Percentiles rank a stretch among this genome's conserved stretches.
Conservation (phyloP, 2,888 invertebrate genomes). For the Caenorhabditis sp. region DNA sequence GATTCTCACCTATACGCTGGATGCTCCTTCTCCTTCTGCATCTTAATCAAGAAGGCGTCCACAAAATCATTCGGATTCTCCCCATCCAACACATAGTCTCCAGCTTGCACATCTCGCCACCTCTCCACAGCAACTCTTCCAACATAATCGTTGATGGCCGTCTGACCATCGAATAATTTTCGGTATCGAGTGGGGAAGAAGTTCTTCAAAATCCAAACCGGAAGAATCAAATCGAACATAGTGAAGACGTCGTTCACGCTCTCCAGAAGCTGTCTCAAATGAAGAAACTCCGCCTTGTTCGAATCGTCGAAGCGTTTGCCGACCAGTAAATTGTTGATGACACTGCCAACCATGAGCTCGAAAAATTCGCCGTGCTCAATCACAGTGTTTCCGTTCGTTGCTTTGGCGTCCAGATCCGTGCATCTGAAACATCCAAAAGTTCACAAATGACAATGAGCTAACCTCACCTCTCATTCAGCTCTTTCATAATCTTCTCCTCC, state of each 20-base stretch:
- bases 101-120: slow-evolving; percentile 6
- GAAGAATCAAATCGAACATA: slow-evolving; percentile 30
- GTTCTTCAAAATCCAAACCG: slow-evolving; percentile 31
- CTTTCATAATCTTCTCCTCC: slow-evolving; percentile 55
- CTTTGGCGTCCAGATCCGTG: slow-evolving; percentile 21
- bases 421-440: slow-evolving; percentile 7
- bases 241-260: not conserved
- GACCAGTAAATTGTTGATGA: slow-evolving; percentile 46
- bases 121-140: not conserved
- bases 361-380: slow-evolving; percentile 23
- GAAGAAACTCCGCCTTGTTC: slow-evolving; percentile 35
- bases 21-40: slow-evolving; percentile 48
- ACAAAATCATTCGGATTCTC: slow-evolving; percentile 63
- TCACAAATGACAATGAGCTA: not conserved
- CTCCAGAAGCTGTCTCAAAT: slow-evolving; percentile 6
- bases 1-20: slow-evolving; percentile 3
- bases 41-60: slow-evolving; percentile 64
- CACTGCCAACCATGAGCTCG: slow-evolving; percentile 54
- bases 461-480: slow-evolving; percentile 33
- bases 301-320: slow-evolving; percentile 31
- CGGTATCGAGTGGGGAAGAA: slow-evolving; percentile 34
- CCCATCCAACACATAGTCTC: slow-evolving; percentile 18
- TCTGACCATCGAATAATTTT: not conserved
- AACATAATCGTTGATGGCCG: not conserved
- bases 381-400: slow-evolving; percentile 12